These are phyloP conservation scores for Netelia fuscicornis DNA, from an alignment of 2,888 invertebrate species.

Conservation along the genomic window DNA sequence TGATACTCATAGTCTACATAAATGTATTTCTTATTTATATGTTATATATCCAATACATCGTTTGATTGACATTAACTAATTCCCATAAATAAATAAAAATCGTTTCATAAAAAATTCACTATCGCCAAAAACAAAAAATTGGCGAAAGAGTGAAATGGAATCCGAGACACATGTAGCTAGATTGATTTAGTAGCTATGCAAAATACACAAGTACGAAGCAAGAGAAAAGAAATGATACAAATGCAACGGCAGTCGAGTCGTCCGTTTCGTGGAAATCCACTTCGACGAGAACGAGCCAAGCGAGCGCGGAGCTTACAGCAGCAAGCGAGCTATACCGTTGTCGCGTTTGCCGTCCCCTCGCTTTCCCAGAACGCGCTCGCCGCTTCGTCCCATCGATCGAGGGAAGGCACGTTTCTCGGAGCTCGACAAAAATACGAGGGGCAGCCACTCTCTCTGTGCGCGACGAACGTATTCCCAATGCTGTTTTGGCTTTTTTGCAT, in stretches of 20 bases:
- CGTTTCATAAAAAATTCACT: too few relatives aligned
- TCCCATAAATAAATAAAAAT: too few relatives aligned
- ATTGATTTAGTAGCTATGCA: background rate
- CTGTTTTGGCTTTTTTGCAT: too few relatives aligned
- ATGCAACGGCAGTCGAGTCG: background rate
- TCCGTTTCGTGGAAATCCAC: conserved; percentile 19
- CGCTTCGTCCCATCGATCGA: background rate
- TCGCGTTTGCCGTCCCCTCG: background rate
- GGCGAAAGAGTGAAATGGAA: too few relatives aligned
- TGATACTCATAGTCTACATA: too few relatives aligned
- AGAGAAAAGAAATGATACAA: background rate
- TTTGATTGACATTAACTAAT: too few relatives aligned
- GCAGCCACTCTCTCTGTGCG: too few relatives aligned
- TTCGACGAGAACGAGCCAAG: background rate
- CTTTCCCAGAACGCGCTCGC: background rate
- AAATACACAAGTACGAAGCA: background rate
- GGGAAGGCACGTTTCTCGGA: background rate
- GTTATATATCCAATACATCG: too few relatives aligned
- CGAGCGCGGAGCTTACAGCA: background rate
- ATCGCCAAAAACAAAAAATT: too few relatives aligned
- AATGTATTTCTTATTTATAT: too few relatives aligned
- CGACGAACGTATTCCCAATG: too few relatives aligned
- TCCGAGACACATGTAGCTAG: too few relatives aligned
- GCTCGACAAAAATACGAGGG: background rate
- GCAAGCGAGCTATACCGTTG: background rate